phyloP scores from a whole-genome alignment of 2,888 invertebrate genomes.

The Romanomermis culicivorax region DNA sequence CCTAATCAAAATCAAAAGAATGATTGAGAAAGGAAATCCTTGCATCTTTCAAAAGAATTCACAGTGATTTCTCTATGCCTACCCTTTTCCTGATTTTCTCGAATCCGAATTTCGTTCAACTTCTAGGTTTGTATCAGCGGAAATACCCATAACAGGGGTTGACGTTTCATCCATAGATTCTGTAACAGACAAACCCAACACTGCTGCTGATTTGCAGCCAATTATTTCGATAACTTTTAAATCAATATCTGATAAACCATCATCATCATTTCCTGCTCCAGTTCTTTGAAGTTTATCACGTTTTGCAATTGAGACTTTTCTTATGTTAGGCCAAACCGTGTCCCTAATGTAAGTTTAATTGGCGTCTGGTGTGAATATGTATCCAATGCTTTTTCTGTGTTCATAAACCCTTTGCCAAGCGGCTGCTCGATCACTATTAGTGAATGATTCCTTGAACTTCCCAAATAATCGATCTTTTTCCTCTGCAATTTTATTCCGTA shows the following conservation, averaged over 20 bases:
- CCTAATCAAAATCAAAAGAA: too few relatives aligned
- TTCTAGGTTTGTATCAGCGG: too few relatives aligned
- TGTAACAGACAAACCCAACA: too few relatives aligned
- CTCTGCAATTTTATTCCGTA: neutral
- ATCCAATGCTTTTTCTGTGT: neutral
- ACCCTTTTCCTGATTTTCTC: too few relatives aligned
- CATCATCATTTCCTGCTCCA: neutral
- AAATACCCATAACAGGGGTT: too few relatives aligned
- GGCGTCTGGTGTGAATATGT: neutral
- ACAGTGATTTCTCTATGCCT: too few relatives aligned
- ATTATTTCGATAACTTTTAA: neutral
- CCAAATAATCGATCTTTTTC: neutral
- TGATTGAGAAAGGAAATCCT: too few relatives aligned
- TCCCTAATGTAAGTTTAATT: neutral
- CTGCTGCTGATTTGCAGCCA: neutral
- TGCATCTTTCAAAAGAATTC: too few relatives aligned
- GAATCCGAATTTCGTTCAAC: too few relatives aligned
- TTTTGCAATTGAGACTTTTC: neutral
- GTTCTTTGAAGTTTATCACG: neutral
- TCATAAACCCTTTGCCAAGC: neutral
- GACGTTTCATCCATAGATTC: too few relatives aligned
- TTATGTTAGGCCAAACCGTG: neutral
- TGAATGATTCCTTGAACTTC: neutral
- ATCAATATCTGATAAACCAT: neutral
- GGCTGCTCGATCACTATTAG: neutral